Conservation (phyloP, 2,888 invertebrate genomes). For the Anorthoa munda region DNA sequence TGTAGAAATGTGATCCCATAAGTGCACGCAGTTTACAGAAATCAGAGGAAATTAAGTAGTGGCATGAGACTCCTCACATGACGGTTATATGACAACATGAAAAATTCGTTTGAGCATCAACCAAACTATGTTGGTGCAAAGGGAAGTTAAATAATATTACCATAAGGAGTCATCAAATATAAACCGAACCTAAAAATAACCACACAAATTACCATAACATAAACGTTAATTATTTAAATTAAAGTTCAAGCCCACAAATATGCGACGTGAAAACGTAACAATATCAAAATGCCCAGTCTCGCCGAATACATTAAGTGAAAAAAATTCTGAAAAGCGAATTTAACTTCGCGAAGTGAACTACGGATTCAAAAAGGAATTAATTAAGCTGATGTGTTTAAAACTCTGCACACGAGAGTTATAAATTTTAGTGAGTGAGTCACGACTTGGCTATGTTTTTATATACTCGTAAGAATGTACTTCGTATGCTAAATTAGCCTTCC, state of each 20-base stretch:
- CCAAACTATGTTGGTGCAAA: neutral
- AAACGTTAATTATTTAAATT: conserved; percentile 45
- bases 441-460: conserved; percentile 72
- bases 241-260: conserved; percentile 34
- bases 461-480: conserved; percentile 76
- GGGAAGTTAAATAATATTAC: neutral
- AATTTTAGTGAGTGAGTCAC: conserved; percentile 79
- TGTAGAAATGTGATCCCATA: too few species aligned
- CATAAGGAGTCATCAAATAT: neutral
- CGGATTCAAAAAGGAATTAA: conserved; percentile 81
- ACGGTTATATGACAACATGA: neutral
- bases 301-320: conserved; percentile 56
- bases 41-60: too few species aligned
- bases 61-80: too few species aligned
- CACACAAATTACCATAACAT: conserved; percentile 36
- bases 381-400: conserved; percentile 82
- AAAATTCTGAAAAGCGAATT: conserved; percentile 59
- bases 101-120: neutral
- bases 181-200: conserved; percentile 14
- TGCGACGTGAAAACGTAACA: conserved; percentile 43
- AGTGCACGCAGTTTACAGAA: too few species aligned
- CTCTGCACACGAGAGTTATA: conserved; percentile 79
- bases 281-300: conserved; percentile 55
- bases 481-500: conserved; percentile 68
- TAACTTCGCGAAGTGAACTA: conserved; percentile 73